Conservation (phyloP, 1,140 invertebrate species). For the Euwallacea similis region DNA sequence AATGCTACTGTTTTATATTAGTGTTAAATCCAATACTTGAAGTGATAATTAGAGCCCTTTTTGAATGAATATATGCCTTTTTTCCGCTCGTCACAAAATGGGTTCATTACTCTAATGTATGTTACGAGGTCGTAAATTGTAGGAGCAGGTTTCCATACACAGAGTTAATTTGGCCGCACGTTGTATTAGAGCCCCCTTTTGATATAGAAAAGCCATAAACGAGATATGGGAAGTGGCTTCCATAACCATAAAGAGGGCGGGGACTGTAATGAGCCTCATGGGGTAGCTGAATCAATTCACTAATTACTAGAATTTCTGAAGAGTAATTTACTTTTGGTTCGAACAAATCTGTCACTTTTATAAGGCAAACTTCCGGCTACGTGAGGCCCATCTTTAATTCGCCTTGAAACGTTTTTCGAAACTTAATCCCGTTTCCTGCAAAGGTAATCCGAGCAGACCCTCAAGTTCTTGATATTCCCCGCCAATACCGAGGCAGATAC, state of each 20-base stretch:
- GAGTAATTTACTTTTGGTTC: too few species aligned
- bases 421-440: neutral
- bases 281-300: constrained; percentile 24
- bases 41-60: neutral
- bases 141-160: constrained; percentile 4
- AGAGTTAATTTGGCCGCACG: constrained; percentile 20
- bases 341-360: too few species aligned
- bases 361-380: too few species aligned
- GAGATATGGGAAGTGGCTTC: constrained; percentile 27
- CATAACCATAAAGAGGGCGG: constrained; percentile 28
- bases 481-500: constrained; percentile 13
- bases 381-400: too few species aligned
- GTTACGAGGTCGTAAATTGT: neutral
- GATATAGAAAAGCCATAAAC: constrained; percentile 28
- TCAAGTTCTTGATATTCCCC: constrained; percentile 8
- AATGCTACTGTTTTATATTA: constrained; percentile 27
- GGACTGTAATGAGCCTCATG: constrained; percentile 10
- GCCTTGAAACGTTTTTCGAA: too few species aligned
- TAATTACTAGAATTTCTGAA: constrained; percentile 16
- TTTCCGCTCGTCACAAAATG: too few species aligned
- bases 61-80: neutral
- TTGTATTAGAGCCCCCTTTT: constrained; percentile 14
- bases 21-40: constrained; percentile 12
- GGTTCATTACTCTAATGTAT: neutral
- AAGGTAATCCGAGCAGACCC: constrained; percentile 11